phyloP scores from a whole-genome alignment of 1,140 invertebrate species.

The Panulirus ornatus region DNA sequence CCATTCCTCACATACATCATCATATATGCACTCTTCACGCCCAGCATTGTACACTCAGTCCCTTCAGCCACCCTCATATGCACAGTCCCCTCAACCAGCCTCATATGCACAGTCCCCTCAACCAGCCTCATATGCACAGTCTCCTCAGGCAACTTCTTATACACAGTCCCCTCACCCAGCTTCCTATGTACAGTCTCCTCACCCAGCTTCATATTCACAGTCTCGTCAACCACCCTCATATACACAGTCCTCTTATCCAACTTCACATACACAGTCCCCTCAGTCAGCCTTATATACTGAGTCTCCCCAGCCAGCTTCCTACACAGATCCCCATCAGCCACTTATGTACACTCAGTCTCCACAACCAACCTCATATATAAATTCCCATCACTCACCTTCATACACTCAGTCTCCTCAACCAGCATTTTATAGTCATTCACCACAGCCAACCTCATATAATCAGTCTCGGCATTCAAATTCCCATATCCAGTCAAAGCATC shows the following conservation, averaged over 20 bases:
- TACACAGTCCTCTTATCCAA: conserved; percentile 5
- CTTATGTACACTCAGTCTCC: background rate
- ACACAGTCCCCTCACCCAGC: conserved; percentile 1
- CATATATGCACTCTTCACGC: background rate
- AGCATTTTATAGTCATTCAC: background rate
- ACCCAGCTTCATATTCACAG: background rate
- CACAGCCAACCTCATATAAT: background rate
- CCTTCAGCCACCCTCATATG: background rate
- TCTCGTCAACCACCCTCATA: background rate
- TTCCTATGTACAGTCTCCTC: conserved; percentile 18
- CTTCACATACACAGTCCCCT: background rate
- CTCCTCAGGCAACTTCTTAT: background rate
- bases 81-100: background rate
- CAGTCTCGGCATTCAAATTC: conserved; percentile 21
- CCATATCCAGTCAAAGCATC: background rate
- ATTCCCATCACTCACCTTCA: background rate
- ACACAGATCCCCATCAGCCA: background rate
- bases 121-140: background rate
- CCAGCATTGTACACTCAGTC: background rate
- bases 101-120: conserved; percentile 6
- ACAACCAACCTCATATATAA: background rate
- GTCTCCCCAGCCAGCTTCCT: background rate
- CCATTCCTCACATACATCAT: conserved; percentile 3
- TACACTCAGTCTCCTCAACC: conserved; percentile 3
- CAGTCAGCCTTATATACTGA: conserved; percentile 33